Evolutionary conservation across 1,140 invertebrate species (phyloP).

Genomic region (Lamellibrachia luymesi): DNA sequence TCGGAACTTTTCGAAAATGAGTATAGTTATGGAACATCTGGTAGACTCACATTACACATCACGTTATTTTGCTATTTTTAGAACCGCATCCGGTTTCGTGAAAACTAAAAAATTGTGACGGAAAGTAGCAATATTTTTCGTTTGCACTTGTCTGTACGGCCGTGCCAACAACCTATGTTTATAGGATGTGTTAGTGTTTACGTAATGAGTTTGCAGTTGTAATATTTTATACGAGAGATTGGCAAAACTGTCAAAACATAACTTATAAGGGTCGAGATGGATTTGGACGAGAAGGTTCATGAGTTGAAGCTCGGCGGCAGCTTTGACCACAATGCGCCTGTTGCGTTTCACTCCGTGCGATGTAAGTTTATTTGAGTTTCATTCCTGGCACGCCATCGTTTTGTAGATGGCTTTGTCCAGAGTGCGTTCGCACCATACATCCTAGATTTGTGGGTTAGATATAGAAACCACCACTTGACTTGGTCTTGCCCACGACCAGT

Average conservation of each 20-base stretch:
- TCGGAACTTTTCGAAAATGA: no score
- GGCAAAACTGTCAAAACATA: neutral
- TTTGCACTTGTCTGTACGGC: neutral
- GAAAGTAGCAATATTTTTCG: neutral
- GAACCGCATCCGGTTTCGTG: neutral
- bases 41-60: neutral
- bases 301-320: constrained; percentile 79
- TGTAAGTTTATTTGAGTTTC: constrained; percentile 64
- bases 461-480: no score
- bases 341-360: constrained; percentile 81
- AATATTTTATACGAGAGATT: neutral
- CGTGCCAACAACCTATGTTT: neutral
- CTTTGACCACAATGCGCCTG: constrained; percentile 68
- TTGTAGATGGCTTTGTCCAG: no score
- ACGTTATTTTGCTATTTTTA: neutral
- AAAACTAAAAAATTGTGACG: neutral
- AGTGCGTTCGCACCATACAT: no score
- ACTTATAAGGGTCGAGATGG: neutral
- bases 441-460: no score
- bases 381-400: no score
- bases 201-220: neutral
- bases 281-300: neutral
- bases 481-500: no score
- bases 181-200: neutral
- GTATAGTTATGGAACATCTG: neutral